Base-by-base conservation (phyloP, 2,888 invertebrate species). In the Thumatha senex region DNA sequence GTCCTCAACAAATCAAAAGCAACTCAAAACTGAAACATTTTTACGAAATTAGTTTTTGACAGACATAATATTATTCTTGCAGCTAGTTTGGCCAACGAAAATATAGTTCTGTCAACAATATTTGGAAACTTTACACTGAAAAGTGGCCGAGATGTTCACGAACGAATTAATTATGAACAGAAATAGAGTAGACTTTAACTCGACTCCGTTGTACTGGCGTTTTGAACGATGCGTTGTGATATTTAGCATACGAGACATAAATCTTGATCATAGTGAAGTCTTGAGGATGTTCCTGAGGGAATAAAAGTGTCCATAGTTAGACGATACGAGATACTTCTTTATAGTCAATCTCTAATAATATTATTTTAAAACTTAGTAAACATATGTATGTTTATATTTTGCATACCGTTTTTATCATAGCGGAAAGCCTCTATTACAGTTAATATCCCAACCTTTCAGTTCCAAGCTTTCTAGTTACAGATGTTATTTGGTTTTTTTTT, bases 81-180 rank as follows among this genome's bases (percentile, higher is more conserved):
- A 58, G 69, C 78, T 78, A 75, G 80, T 84, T 80, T 31, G 81
- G 73, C 58, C 62, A 75, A 64, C 78, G 56, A 83, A 89, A 89
- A 88, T 87, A 89, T 78, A 74, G 68, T 58, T 58, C 74, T 76
- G 82, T 80, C 85, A 73, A 73, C 83, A 70, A 66, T 58, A 68
- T 79, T 72, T 72, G 56, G 84, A 81, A 89, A 89, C 82, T 78
- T 81, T 80, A 87, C 73, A 84, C 85, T 83, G 82, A 84, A 85
- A 87, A 82, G 78, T 85, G 76, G 81, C 77, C 76, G 78, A 75
- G 80, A 71, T 71, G 66, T 65, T 67, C 61, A 67, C 62, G 56
- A 57, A 69, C 75, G 65, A 76, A 84, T 84, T 79, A 80, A 85
- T 80, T 81, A 76, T 64, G 51, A 58, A 77, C 77, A 58, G 70